Conservation (phyloP, 2,888 invertebrate species). For the Apeira syringaria region DNA sequence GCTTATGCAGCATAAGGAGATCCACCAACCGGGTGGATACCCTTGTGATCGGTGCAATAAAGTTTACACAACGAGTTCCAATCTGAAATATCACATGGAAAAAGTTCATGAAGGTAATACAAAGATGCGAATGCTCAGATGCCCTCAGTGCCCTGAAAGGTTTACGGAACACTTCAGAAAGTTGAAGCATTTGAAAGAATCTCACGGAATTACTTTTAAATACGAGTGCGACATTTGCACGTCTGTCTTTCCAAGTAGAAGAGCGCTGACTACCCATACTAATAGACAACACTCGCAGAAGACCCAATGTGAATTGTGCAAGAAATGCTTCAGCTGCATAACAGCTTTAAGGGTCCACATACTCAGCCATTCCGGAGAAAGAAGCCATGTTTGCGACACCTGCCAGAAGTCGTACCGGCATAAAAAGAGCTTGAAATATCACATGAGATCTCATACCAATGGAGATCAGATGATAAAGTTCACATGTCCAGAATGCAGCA, state of each 20-base stretch:
- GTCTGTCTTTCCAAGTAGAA: conserved; percentile 52
- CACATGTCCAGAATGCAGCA: conserved; percentile 52
- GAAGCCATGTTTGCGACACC: conserved; percentile 58
- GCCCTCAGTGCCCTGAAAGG: conserved; percentile 60
- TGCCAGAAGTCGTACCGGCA: conserved; percentile 80
- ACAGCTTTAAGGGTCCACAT: conserved; percentile 60
- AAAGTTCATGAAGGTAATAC: conserved; percentile 57
- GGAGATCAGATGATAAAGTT: conserved; percentile 42
- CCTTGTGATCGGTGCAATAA: conserved; percentile 70
- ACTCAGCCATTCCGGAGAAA: conserved; percentile 57
- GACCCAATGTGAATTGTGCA: conserved; percentile 74
- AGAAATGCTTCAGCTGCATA: conserved; percentile 70
- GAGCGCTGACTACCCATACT: conserved; percentile 61
- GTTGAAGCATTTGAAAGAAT: conserved; percentile 64
- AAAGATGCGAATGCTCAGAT: conserved; percentile 55
- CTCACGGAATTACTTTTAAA: conserved; percentile 57
- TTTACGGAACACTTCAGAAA: conserved; percentile 64
- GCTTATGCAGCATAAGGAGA: conserved; percentile 61
- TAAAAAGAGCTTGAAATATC: conserved; percentile 67
- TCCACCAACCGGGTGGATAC: conserved; percentile 59
- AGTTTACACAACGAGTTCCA: conserved; percentile 71
- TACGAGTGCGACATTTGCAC: conserved; percentile 62
- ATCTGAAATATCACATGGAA: conserved; percentile 60
- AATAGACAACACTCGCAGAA: conserved; percentile 62
- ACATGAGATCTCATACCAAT: conserved; percentile 55